These are phyloP conservation scores for Geococcyx californianus DNA, from an alignment of 2,113 vertebrate species.

Conservation along the genomic window DNA sequence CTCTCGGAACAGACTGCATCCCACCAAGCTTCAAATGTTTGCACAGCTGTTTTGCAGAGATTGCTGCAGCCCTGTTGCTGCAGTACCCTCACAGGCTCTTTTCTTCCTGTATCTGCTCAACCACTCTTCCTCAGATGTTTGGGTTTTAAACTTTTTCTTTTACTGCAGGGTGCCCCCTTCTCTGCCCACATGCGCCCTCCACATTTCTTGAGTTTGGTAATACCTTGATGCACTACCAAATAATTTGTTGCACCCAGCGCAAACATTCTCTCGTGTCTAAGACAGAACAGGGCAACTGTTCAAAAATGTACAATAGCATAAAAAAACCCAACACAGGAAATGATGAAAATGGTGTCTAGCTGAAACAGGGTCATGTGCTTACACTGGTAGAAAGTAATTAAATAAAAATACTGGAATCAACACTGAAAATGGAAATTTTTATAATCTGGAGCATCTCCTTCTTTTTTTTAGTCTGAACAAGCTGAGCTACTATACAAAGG, in stretches of 20 bases:
- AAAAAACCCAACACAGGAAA: not conserved
- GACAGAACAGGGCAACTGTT: not conserved
- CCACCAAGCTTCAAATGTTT: not conserved
- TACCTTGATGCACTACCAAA: not conserved
- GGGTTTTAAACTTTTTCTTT: not conserved
- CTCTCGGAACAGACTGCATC: not conserved
- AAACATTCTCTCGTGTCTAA: not conserved
- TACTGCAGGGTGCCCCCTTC: not conserved
- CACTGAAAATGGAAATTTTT: not conserved
- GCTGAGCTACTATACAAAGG: not conserved
- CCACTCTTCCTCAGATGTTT: not conserved
- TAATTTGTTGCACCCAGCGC: not conserved
- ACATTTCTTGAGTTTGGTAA: not conserved
- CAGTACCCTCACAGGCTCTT: not conserved
- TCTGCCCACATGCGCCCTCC: rapidly evolving
- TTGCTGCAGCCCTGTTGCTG: not conserved
- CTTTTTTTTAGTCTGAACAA: not conserved
- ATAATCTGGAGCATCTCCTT: not conserved
- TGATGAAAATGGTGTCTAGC: not conserved
- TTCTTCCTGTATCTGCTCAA: not conserved
- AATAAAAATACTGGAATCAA: not conserved
- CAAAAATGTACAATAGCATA: not conserved
- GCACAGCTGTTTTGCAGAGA: not conserved
- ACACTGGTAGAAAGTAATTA: not conserved
- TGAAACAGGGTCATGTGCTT: not conserved